Conservation (phyloP, 1,140 invertebrate genomes). For the Hyles vespertilio region DNA sequence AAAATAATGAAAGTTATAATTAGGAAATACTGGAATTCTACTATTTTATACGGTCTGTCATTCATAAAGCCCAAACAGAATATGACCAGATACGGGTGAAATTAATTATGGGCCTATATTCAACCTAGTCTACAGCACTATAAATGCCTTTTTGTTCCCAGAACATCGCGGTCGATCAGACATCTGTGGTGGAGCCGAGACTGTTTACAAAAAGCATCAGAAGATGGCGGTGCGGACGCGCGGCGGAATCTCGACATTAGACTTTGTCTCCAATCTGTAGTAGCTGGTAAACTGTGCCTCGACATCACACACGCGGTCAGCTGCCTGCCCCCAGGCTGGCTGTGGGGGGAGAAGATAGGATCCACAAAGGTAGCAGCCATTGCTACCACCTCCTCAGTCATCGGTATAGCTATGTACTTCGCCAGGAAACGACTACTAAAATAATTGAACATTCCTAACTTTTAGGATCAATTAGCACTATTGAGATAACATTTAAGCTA, state of each 20-base stretch:
- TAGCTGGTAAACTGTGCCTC: slow-evolving; percentile 79
- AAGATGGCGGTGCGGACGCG: slow-evolving; percentile 53
- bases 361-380: slow-evolving; percentile 85
- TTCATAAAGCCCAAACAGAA: no score
- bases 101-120: no score
- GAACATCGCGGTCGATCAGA: slow-evolving; percentile 49
- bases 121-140: no score
- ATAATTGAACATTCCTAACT: slow-evolving; percentile 16
- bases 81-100: no score
- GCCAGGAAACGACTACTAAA: slow-evolving; percentile 65
- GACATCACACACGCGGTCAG: slow-evolving; percentile 89
- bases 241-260: slow-evolving; percentile 43
- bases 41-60: no score
- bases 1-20: no score
- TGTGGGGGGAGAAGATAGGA: slow-evolving; percentile 86
- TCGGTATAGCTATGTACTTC: slow-evolving; percentile 78
- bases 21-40: no score
- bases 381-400: slow-evolving; percentile 83
- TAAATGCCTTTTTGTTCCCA: slow-evolving; percentile 15
- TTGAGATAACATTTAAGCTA: no score
- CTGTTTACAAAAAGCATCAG: slow-evolving; percentile 44
- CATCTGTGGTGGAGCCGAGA: slow-evolving; percentile 57
- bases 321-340: slow-evolving; percentile 84
- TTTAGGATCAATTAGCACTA: no score
- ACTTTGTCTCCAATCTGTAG: slow-evolving; percentile 77